Conservation (phyloP, 2,888 invertebrate genomes). For the Galerucella nymphaeae region DNA sequence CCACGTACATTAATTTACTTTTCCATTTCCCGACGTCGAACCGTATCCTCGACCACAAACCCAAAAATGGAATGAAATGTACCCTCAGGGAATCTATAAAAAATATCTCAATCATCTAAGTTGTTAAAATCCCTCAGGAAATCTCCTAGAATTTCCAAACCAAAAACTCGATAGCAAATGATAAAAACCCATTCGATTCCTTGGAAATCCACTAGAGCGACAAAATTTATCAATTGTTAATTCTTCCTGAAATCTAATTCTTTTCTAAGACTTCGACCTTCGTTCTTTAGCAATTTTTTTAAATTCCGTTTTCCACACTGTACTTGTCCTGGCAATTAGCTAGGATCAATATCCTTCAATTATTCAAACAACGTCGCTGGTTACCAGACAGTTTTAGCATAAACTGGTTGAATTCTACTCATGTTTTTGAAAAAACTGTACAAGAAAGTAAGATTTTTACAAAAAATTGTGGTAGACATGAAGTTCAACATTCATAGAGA, state of each 20-base stretch:
- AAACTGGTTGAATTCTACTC: too few species aligned
- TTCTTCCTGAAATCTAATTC: neutral
- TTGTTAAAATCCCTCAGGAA: neutral
- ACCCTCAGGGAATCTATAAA: constrained; percentile 8
- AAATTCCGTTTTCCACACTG: neutral
- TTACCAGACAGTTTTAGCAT: neutral
- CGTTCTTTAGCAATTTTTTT: neutral
- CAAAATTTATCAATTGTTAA: too few species aligned
- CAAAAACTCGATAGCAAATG: too few species aligned
- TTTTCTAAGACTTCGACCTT: neutral
- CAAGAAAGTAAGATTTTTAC: too few species aligned
- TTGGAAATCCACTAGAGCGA: neutral
- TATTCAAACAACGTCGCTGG: neutral
- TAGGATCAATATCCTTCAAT: neutral
- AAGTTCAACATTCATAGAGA: neutral
- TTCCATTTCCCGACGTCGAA: constrained; percentile 17
- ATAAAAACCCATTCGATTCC: too few species aligned
- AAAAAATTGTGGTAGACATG: too few species aligned
- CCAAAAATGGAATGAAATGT: constrained; percentile 32
- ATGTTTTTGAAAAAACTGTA: too few species aligned
- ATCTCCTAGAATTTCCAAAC: neutral
- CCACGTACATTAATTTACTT: constrained; percentile 10
- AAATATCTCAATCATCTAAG: neutral
- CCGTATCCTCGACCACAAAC: constrained; percentile 16
- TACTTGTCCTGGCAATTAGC: neutral